A percentile compares a stretch with the other conserved stretches of the same genome.
Evolutionary conservation across 2,888 invertebrate species (phyloP).

Genomic region (Sipha maydis): DNA sequence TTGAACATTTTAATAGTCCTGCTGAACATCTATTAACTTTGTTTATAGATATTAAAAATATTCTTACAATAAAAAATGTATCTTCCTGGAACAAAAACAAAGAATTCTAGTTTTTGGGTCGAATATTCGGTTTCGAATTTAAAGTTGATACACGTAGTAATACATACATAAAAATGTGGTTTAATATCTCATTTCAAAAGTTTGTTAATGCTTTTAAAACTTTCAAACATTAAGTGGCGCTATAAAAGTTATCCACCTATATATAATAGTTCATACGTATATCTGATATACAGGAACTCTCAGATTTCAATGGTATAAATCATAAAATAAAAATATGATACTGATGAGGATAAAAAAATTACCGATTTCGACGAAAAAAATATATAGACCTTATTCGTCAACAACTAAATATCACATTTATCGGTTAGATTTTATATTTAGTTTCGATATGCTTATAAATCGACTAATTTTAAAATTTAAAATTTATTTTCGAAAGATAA

Average conservation of each 20-base stretch:
- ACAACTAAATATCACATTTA: too few species aligned
- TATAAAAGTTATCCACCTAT: not conserved
- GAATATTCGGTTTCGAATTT: slow-evolving; percentile 17
- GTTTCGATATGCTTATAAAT: too few species aligned
- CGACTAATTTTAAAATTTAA: too few species aligned
- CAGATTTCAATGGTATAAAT: too few species aligned
- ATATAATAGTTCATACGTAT: too few species aligned
- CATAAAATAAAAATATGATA: too few species aligned
- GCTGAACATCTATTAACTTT: not conserved
- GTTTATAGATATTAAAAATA: not conserved
- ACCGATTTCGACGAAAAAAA: too few species aligned
- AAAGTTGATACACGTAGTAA: slow-evolving; percentile 14
- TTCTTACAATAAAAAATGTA: not conserved
- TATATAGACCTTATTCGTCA: too few species aligned
- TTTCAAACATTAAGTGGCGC: slow-evolving; percentile 2
- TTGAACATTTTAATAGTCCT: not conserved
- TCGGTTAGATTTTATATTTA: too few species aligned
- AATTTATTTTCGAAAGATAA: too few species aligned
- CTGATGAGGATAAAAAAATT: too few species aligned
- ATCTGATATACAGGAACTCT: too few species aligned
- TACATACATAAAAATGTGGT: slow-evolving; percentile 11
- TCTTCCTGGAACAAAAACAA: not conserved
- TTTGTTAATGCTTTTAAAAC: slow-evolving; percentile 32
- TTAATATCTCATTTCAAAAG: slow-evolving; percentile 37
- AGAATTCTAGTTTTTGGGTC: slow-evolving; percentile 5